These are phyloP conservation scores for Palaemon carinicauda DNA, from an alignment of 1,140 invertebrate species.

Conservation along the genomic window DNA sequence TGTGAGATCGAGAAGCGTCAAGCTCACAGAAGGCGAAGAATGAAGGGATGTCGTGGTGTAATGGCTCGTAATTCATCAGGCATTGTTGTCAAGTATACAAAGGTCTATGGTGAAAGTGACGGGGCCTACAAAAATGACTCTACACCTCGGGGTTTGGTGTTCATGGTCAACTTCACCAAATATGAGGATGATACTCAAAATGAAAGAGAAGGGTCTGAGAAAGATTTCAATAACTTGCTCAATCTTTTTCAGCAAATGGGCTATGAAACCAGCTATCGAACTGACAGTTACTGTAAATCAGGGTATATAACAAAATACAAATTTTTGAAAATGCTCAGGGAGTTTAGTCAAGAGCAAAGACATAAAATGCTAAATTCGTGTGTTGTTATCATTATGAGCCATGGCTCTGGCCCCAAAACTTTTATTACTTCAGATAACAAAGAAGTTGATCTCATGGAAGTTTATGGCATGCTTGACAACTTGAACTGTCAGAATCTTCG, in stretches of 20 bases:
- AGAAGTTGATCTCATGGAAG: constrained; percentile 51
- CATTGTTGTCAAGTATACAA: constrained; percentile 45
- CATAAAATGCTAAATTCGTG: constrained; percentile 26
- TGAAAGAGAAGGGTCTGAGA: constrained; percentile 28
- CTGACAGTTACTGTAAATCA: constrained; percentile 30
- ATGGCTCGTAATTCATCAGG: background rate
- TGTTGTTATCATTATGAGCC: constrained; percentile 50
- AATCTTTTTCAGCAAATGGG: constrained; percentile 55
- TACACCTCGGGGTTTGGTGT: constrained; percentile 45
- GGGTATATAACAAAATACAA: constrained; percentile 34
- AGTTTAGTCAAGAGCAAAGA: constrained; percentile 14
- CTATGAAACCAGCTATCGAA: constrained; percentile 14
- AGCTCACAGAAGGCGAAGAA: background rate
- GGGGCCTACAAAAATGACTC: constrained; percentile 52
- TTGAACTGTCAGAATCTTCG: constrained; percentile 69
- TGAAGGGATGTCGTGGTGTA: background rate
- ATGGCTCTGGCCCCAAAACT: constrained; percentile 39
- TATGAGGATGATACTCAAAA: constrained; percentile 18
- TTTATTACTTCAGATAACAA: constrained; percentile 50
- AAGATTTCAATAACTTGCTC: constrained; percentile 34
- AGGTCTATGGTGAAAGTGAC: constrained; percentile 48
- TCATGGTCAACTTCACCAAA: constrained; percentile 45
- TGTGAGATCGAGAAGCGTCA: background rate
- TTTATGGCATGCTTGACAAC: constrained; percentile 69
- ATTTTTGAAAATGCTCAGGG: constrained; percentile 25